Evolutionary conservation across 2,113 vertebrate species (phyloP).

Genomic region (Cheilinus undulatus): DNA sequence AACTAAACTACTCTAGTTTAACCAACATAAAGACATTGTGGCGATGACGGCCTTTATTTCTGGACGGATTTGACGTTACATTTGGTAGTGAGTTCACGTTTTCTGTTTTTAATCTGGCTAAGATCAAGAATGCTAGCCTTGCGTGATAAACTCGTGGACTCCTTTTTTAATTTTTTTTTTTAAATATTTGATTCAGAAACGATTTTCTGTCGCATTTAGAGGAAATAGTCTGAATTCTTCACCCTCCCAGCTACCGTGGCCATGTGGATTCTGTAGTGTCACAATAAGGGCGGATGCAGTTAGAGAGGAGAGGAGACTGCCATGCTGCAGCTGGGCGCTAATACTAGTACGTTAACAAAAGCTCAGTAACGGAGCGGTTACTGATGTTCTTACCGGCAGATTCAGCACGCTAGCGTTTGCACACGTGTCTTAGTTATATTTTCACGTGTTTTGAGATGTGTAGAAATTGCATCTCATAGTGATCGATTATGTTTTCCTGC

Average conservation of each 20-base stretch:
- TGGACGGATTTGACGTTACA: not conserved
- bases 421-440: not conserved
- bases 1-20: not conserved
- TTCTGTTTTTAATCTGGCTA: not conserved
- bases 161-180: too few relatives aligned
- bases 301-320: slow-evolving; percentile 4
- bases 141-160: not conserved
- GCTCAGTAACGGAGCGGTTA: not conserved
- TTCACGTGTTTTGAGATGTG: not conserved
- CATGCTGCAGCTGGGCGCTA: slow-evolving; percentile 29
- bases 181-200: not conserved
- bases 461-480: not conserved
- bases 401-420: not conserved
- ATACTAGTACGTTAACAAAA: slow-evolving; percentile 40
- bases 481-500: too few relatives aligned
- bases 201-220: not conserved
- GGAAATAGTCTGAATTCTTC: not conserved
- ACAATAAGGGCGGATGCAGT: slow-evolving; percentile 54
- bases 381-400: not conserved
- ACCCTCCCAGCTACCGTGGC: not conserved
- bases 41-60: not conserved
- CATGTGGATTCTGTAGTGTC: slow-evolving; percentile 62
- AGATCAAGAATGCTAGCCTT: not conserved
- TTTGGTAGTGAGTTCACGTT: not conserved
- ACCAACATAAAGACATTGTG: not conserved